Base-by-base conservation (phyloP, 2,797 vertebrate genomes). In the Characodon lateralis region DNA sequence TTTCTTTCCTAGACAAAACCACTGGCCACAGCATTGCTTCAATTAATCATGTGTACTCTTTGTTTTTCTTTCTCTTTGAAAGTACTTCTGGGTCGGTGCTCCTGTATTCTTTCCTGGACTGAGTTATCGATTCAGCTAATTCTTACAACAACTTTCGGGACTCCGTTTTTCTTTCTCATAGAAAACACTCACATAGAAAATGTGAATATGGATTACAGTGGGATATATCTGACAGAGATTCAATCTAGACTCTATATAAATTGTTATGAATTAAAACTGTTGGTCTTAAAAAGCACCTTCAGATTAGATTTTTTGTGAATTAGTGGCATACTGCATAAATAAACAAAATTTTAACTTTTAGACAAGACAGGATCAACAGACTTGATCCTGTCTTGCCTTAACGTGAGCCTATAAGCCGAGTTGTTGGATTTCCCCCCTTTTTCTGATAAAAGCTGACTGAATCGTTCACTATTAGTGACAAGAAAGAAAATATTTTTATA, bases 371-470 rank as follows among this genome's bases (percentile, higher is more conserved):
- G 50, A 69, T 43, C 31, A 24, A 35, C 35, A 35, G 31, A 31
- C 31, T 31, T 31, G 31, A 31, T 35, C 35, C 35, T 35, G 35
- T 35, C 35, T 35, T 35, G 35, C 35, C 35, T 35, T 35, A 35
- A 35, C 35, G 8, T 71, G 56, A 71, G 56, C 63, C 26, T 14
- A 55, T 73, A 43, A 78, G 18, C 50, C 12, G 39, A 28, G 48
- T 59, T 55, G n/a, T 69, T 73, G 24, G 31, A 24, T 35, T 28
- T 7, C 28, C 1, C 50, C 53, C 58, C 9, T 63, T 41, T 35
- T 35, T 48, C 50, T 46, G 35, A 78, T 76, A 48, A 68, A 79
- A 71, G 13, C 58, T 31, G 31, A 65, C 41, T 20, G 43, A 53
- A 74, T 66, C 59, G 56, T 28, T 39, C 70, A 31, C 56, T 43